These are phyloP conservation scores for Bombylius major DNA, from an alignment of 2,888 invertebrate species.

Conservation along the genomic window DNA sequence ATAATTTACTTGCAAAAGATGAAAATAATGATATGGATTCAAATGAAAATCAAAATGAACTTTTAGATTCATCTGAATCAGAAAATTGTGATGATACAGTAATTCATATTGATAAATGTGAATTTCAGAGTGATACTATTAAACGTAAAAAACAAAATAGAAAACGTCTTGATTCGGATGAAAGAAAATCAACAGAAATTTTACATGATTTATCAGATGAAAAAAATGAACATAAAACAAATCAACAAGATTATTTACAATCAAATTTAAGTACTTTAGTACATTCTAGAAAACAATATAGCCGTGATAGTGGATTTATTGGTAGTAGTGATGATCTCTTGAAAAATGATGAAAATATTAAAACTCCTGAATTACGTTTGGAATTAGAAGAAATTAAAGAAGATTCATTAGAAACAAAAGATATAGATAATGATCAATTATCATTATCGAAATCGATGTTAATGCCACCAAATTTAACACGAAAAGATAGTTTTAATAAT, in stretches of 20 bases:
- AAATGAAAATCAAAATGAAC: conserved; percentile 41
- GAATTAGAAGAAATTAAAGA: conserved; percentile 47
- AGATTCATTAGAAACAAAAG: conserved; percentile 38
- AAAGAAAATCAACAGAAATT: conserved; percentile 46
- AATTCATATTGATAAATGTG: conserved; percentile 54
- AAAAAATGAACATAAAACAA: conserved; percentile 47
- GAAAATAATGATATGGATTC: conserved; percentile 33
- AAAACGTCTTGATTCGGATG: conserved; percentile 42
- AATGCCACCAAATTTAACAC: conserved; percentile 39
- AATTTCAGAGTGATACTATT: conserved; percentile 66
- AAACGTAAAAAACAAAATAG: conserved; percentile 72
- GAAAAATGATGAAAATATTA: conserved; percentile 39
- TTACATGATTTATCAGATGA: conserved; percentile 49
- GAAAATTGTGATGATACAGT: conserved; percentile 54
- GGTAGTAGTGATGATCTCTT: conserved; percentile 79
- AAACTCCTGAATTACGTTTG: conserved; percentile 19
- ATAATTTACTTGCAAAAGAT: conserved; percentile 58
- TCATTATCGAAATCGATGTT: neutral
- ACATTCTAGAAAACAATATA: conserved; percentile 64
- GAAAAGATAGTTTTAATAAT: conserved; percentile 85
- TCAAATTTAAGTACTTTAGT: conserved; percentile 45
- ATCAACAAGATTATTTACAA: conserved; percentile 49
- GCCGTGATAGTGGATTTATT: conserved; percentile 77
- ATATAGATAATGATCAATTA: neutral
- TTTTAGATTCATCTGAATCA: conserved; percentile 52